Base-by-base conservation (phyloP, 2,797 vertebrate genomes). In the Myripristis jacobus region DNA sequence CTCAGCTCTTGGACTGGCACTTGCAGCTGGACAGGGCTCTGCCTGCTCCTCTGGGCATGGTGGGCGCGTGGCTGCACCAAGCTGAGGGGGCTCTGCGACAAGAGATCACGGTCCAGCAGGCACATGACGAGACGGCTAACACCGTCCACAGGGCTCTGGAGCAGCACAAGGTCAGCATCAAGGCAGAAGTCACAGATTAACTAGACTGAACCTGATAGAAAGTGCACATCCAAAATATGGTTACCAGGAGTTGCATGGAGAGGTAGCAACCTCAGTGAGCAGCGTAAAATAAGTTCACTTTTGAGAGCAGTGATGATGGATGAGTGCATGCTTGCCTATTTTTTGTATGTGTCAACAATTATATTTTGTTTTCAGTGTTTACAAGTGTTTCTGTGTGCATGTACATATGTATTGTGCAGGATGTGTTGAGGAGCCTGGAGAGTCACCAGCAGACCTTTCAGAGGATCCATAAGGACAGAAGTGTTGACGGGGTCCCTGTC, bases 1-100 rank as follows among this genome's bases (percentile, higher is more conserved):
- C 85, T 76, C 87, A 99, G 97, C 92, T 99, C 62, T 91, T 95
- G 59, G 96, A 98, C 41, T 99, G 98, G 98, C 98, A 97, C 48
- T 85, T 95, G 50, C 92, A 94, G 75, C 94, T 99, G 77, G 98
- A 99, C 87, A 94, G 95, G 79, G 96, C 95, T 77, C 95, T 99
- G 52, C 97, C 98, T 6, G 93, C 94, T 34, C 96, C 96, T 67
- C 90, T 99, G 91, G 94, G 95, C n/a, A 88, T 87, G 9, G 96
- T 98, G 21, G 97, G 96, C 11, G 88, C 92, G 47, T 99, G 97
- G 98, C 89, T 99, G 2, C 96, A 97, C 66, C 92, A 94, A 68
- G 97, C 95, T 6, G 98, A 99, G 87, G 89, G 94, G 70, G 94
- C 95, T 38, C 90, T 99, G 65, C 93, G 90, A 62, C 96, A 98